Conservation (phyloP, 2,797 vertebrate species). For the Sparus aurata region DNA sequence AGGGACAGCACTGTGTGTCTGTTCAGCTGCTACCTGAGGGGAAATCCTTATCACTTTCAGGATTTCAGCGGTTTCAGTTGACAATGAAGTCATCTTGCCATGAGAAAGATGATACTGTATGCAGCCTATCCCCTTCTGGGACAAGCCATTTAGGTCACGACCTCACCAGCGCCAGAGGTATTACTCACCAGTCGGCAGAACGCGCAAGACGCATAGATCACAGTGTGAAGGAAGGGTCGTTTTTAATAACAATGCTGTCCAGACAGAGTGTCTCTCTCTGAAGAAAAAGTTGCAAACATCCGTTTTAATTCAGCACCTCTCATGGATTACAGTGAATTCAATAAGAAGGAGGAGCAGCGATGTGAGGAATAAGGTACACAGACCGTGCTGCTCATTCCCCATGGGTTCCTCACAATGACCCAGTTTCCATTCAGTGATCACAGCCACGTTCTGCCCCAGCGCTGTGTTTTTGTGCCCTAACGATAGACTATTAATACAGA, state of each 20-base stretch:
- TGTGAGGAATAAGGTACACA: conserved; percentile 12
- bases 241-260: conserved; percentile 9
- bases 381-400: conserved; percentile 1
- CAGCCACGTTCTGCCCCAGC: conserved; percentile 29
- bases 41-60: conserved; percentile 54
- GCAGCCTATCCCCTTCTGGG: conserved; percentile 51
- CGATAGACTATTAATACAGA: conserved; percentile 38
- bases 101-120: conserved; percentile 68
- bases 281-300: neutral
- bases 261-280: conserved; percentile 7
- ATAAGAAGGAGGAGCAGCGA: conserved; percentile 1
- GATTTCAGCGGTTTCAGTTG: conserved; percentile 68
- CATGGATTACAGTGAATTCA: neutral
- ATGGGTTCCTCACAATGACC: conserved; percentile 36
- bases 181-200: conserved; percentile 38
- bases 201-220: conserved; percentile 44
- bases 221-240: neutral
- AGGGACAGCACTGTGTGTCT: conserved; percentile 64
- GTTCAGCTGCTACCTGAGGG: conserved; percentile 67
- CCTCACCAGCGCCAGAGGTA: conserved; percentile 33
- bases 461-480: conserved; percentile 43
- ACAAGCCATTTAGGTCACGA: conserved; percentile 50
- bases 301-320: neutral
- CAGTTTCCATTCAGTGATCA: conserved; percentile 54
- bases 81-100: conserved; percentile 73